A percentile compares a stretch with the other conserved stretches of the same genome.
Evolutionary conservation across 2,888 invertebrate genomes (phyloP).

Genomic region (Drosophila neotestacea): DNA sequence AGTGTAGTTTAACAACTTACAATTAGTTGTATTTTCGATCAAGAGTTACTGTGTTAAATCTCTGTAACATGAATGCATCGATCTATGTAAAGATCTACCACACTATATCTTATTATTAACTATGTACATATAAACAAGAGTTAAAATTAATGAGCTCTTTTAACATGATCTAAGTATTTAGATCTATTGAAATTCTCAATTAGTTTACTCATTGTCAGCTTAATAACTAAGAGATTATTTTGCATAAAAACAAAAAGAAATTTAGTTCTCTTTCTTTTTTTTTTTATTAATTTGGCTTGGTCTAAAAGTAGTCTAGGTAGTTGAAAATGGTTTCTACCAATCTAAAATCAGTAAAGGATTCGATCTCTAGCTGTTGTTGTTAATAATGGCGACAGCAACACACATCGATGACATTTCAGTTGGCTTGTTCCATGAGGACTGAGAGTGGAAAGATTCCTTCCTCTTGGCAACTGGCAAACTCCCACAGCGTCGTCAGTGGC

Average conservation of each 20-base stretch:
- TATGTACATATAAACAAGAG: no score
- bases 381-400: constrained; percentile 27
- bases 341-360: neutral
- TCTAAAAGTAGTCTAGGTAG: neutral
- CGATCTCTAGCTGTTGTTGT: constrained; percentile 21
- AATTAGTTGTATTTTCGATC: no score
- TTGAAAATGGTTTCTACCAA: no score
- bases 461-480: constrained; percentile 25
- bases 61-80: no score
- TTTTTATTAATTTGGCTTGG: no score
- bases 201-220: neutral
- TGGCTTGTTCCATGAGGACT: constrained; percentile 30
- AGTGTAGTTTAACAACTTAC: neutral
- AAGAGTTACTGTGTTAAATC: no score
- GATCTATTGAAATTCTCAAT: neutral
- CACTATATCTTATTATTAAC: no score
- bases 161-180: no score
- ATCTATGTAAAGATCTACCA: no score
- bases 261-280: no score
- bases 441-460: constrained; percentile 42
- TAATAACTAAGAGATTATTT: neutral
- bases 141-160: no score
- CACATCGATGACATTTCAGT: constrained; percentile 37
- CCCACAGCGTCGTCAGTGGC: constrained; percentile 20
- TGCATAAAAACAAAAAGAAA: neutral